Evolutionary conservation across 2,113 vertebrate genomes (phyloP).

Genomic region (Steatornis caripensis): DNA sequence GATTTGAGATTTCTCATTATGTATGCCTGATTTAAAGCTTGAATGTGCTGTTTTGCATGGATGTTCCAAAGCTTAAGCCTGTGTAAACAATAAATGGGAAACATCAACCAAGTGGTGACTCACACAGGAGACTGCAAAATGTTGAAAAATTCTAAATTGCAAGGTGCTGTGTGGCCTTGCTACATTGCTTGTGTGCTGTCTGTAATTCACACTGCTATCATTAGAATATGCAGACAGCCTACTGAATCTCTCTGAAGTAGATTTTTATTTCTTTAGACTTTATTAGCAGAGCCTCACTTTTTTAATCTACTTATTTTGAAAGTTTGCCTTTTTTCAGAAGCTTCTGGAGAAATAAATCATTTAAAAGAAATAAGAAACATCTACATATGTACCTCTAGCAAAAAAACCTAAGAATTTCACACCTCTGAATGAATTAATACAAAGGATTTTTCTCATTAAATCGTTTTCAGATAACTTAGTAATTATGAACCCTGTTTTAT

Average conservation of each 20-base stretch:
- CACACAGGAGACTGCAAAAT: background rate
- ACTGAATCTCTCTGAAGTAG: conserved; percentile 19
- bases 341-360: background rate
- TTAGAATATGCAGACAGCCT: conserved; percentile 7
- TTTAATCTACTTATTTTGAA: background rate
- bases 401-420: background rate
- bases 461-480: background rate
- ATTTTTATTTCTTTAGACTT: background rate
- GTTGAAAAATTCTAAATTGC: conserved; percentile 31
- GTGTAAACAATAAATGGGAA: conserved; percentile 43
- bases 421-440: background rate
- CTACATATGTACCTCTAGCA: background rate
- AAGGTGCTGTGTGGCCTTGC: conserved; percentile 16
- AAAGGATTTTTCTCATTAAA: background rate
- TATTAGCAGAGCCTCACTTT: conserved; percentile 13
- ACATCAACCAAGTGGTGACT: conserved; percentile 41
- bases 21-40: conserved; percentile 58
- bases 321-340: background rate
- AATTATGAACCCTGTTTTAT: background rate
- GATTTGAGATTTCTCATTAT: conserved; percentile 44
- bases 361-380: background rate
- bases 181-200: background rate
- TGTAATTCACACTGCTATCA: conserved; percentile 27
- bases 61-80: conserved; percentile 20
- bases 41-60: background rate